Conservation (phyloP, 2,888 invertebrate genomes). For the Noctua janthina region DNA sequence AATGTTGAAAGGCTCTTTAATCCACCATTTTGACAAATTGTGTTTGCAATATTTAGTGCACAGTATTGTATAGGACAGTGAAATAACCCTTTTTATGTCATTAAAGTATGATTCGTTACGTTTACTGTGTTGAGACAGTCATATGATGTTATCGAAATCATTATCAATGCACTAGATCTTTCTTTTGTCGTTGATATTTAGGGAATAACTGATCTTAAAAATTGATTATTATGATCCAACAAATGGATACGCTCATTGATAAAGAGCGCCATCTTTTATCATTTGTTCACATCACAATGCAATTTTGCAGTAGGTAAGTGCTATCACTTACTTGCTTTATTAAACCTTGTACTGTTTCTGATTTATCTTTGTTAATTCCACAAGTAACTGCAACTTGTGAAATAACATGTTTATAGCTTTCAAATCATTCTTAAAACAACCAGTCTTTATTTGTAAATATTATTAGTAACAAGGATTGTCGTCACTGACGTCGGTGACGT, state of each 20-base stretch:
- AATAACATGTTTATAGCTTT: neutral
- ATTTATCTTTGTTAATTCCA: neutral
- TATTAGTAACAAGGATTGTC: neutral
- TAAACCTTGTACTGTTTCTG: neutral
- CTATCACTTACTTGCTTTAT: neutral
- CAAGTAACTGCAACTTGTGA: too few relatives aligned
- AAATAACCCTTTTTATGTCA: neutral
- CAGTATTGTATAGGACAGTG: neutral
- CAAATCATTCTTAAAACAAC: neutral
- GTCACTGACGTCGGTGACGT: neutral
- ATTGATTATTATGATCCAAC: neutral
- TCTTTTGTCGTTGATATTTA: slow-evolving; percentile 23
- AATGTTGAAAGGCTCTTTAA: neutral
- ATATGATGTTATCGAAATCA: neutral
- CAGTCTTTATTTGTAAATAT: neutral
- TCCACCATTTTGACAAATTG: neutral
- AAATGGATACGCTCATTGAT: neutral
- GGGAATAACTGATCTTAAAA: neutral
- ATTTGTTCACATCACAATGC: neutral
- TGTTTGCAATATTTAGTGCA: neutral
- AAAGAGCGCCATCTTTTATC: neutral
- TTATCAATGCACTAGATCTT: neutral
- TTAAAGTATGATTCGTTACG: neutral
- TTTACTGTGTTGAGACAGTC: neutral
- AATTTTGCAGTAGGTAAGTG: neutral